Percentiles rank a stretch among this genome's conserved stretches.
Evolutionary conservation across 2,888 invertebrate genomes (phyloP).

Genomic region (Drosophila subsilvestris): DNA sequence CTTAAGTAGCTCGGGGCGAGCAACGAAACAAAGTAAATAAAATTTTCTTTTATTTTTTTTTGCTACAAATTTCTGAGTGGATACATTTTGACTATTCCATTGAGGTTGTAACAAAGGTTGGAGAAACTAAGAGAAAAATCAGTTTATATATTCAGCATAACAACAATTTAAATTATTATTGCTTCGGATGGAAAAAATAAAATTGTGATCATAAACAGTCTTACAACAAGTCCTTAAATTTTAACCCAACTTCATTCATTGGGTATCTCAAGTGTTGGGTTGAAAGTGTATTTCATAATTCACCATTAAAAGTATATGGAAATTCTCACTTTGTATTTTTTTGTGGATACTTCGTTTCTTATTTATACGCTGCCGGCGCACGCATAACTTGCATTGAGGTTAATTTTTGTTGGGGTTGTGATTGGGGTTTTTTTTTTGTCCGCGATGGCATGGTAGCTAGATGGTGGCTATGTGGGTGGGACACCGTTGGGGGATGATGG

Average conservation of each 20-base stretch:
- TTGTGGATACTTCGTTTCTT: constrained; percentile 33
- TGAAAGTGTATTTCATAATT: constrained; percentile 7
- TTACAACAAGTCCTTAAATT: too few relatives aligned
- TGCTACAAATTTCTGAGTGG: constrained; percentile 1
- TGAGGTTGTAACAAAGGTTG: constrained; percentile 4
- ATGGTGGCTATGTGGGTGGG: neutral
- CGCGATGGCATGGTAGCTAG: constrained; percentile 1
- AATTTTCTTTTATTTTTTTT: constrained; percentile 50
- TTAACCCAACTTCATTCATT: too few relatives aligned
- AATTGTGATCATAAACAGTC: too few relatives aligned
- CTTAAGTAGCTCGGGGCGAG: constrained; percentile 74
- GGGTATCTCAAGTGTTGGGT: neutral
- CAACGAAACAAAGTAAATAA: constrained; percentile 74
- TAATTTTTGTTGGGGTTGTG: constrained; percentile 57
- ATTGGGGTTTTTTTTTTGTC: constrained; percentile 22
- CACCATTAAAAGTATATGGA: neutral
- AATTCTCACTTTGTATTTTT: constrained; percentile 9
- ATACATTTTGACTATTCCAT: neutral
- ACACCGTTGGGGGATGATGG: constrained; percentile 24
- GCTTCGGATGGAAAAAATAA: neutral
- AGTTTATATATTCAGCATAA: neutral
- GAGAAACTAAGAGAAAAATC: neutral
- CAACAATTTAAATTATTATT: neutral
- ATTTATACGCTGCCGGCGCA: constrained; percentile 49
- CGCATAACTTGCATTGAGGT: constrained; percentile 77